Evolutionary conservation across 92 coral and sea anemone species (phyloP).

Genomic region (Meandrina meandrites): DNA sequence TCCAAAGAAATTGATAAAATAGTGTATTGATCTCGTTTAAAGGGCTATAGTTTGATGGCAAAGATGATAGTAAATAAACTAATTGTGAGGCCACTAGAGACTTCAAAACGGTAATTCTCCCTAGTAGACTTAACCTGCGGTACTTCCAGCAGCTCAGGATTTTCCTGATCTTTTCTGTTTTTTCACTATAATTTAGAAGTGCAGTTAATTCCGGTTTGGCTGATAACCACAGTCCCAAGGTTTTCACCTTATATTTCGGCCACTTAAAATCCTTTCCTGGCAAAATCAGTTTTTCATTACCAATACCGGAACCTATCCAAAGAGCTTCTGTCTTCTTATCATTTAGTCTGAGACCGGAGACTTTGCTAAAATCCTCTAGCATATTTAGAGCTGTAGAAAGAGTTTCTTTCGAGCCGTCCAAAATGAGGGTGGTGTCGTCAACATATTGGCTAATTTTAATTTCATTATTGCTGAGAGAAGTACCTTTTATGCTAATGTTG

Average conservation of each 20-base stretch:
- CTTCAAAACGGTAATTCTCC: conserved; percentile 26
- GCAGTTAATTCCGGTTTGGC: background rate
- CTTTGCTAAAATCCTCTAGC: conserved; percentile 1
- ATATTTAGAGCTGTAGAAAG: background rate
- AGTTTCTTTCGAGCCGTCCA: background rate
- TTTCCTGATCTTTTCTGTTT: background rate
- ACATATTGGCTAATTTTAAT: conserved; percentile 15
- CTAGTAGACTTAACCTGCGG: conserved; percentile 1
- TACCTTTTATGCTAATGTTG: background rate
- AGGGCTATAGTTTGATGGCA: background rate
- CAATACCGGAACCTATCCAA: conserved; percentile 27
- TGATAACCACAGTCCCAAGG: conserved; percentile 37
- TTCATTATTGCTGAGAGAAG: background rate
- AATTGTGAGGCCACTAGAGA: conserved; percentile 28
- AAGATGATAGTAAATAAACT: conserved; percentile 12
- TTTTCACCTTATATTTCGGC: conserved; percentile 28
- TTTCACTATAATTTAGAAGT: background rate
- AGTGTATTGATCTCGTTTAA: conserved; percentile 13
- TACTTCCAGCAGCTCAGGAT: conserved; percentile 25
- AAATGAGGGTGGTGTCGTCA: background rate
- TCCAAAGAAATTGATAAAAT: conserved; percentile 28
- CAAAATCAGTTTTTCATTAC: background rate
- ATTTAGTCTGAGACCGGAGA: conserved; percentile 27
- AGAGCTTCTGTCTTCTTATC: conserved; percentile 30
- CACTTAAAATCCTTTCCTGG: conserved; percentile 27